Evolutionary conservation across 2,113 vertebrate species (phyloP).

Genomic region (Prinia subflava): DNA sequence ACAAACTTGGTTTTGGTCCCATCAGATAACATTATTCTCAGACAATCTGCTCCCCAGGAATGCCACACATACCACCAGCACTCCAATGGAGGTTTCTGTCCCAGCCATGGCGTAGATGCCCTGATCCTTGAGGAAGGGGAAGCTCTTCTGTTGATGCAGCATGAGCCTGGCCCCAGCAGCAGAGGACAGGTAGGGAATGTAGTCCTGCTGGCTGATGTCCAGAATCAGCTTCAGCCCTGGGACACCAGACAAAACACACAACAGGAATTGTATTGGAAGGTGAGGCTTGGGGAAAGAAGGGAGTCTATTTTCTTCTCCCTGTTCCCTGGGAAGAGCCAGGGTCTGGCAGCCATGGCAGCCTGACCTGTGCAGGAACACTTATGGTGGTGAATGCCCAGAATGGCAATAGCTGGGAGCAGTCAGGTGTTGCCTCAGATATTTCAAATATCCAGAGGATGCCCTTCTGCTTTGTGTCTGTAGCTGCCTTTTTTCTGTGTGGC

Average conservation of each 20-base stretch:
- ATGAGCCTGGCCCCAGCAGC: constrained; percentile 74
- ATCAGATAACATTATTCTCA: constrained; percentile 68
- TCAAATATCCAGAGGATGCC: background rate
- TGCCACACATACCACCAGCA: constrained; percentile 75
- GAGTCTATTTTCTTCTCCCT: background rate
- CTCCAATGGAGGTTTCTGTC: constrained; percentile 80
- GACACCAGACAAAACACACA: background rate
- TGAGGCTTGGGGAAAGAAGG: background rate
- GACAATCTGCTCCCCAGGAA: constrained; percentile 4
- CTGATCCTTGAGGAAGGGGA: constrained; percentile 80
- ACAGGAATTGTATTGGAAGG: background rate
- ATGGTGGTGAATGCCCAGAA: background rate
- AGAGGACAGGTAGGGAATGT: constrained; percentile 75
- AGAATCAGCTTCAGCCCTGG: constrained; percentile 80
- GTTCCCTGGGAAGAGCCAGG: background rate
- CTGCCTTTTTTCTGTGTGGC: background rate
- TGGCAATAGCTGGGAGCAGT: background rate
- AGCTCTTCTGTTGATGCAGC: constrained; percentile 78
- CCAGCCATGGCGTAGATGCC: constrained; percentile 79
- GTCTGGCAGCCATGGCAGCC: background rate
- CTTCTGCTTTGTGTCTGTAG: background rate
- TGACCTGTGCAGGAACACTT: accelerated
- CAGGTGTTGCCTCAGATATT: background rate
- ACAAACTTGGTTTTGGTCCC: constrained; percentile 45
- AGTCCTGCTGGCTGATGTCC: constrained; percentile 80